Base-by-base conservation (phyloP, 2,113 vertebrate species). In the Chlorodrepanis virens region DNA sequence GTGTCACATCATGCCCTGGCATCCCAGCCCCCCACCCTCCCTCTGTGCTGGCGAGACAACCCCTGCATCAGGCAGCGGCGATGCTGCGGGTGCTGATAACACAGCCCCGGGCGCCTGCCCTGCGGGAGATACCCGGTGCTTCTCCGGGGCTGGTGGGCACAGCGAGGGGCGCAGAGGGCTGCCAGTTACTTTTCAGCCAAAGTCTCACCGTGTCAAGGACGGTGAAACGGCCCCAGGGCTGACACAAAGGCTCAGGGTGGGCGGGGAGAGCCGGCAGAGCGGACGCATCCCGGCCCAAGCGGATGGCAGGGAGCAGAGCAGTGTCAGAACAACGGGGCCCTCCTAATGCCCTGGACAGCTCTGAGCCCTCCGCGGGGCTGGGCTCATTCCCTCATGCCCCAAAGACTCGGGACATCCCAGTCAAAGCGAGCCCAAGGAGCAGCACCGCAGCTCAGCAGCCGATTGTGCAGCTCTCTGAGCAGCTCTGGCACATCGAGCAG, bases 71-170 rank as follows among this genome's bases (percentile, higher is more conserved):
- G 72, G 94, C 81, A 29, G 72, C 2, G 2, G 39, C 8, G 3
- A 74, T 13, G 85, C 89, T 96, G 95, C 0, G 79, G 70, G 39
- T 2, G 52, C 83, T 10, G 94, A 96, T 96, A 96, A 96, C 2
- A 1, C 0, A 2, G 28, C n/a, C 24, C 82, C 20, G 39, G 40
- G 45, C 2, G 63, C 68, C 96, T 96, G 96, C 50, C 63, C 59
- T 1, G 8, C 0, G 0, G 60, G n/a, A 94, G 95, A 96, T 96
- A 96, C 89, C 40, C 70, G 0, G 9, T 0, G 1, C 69, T 69
- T 70, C 84, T 33, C n/a, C 3, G 1, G 16, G 23, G 44, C 74
- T 11, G 53, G 2, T 0, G 4, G 57, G 42, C 31, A 40, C 22
- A 13, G 40, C 3, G 0, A 37, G 40, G 29, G 17, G 7, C 10